Conservation (phyloP, 2,888 invertebrate genomes). For the Halictus quadricinctus region DNA sequence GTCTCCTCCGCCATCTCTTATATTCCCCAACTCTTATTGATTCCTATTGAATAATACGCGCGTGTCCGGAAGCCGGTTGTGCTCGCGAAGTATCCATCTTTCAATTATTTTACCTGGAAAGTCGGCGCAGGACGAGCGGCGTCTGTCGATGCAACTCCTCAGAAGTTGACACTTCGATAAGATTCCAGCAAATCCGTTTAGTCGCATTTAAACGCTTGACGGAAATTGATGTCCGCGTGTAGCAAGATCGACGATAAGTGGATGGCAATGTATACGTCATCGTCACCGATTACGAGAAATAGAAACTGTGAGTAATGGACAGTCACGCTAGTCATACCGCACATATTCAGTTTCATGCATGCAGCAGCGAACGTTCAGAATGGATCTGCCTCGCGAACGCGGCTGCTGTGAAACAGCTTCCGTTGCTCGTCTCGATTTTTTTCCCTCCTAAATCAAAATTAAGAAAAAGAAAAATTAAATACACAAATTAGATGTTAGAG, state of each 20-base stretch:
- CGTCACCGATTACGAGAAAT: not conserved
- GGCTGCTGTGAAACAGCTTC: not conserved
- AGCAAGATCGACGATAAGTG: conserved; percentile 7
- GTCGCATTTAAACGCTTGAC: not conserved
- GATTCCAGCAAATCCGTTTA: not conserved
- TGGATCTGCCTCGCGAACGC: not conserved
- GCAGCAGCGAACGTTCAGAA: not conserved
- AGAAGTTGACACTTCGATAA: not conserved
- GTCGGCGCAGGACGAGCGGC: not conserved
- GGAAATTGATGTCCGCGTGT: not conserved
- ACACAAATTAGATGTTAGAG: not conserved
- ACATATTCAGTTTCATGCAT: not conserved
- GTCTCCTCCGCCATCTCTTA: not conserved
- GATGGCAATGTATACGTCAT: not conserved
- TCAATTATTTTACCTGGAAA: not conserved
- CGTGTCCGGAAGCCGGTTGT: not conserved
- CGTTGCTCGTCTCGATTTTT: not conserved
- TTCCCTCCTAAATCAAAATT: not conserved
- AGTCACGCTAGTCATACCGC: not conserved
- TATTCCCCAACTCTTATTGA: not conserved
- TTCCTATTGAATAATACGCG: not conserved
- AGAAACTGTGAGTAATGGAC: conserved; percentile 6
- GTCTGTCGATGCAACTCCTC: not conserved
- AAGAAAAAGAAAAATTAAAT: too few species aligned
- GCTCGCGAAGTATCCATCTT: not conserved